Percentiles rank a stretch among this genome's conserved stretches.
Conservation (phyloP, 2,113 vertebrate species). For the Malurus alboscapulatus region DNA sequence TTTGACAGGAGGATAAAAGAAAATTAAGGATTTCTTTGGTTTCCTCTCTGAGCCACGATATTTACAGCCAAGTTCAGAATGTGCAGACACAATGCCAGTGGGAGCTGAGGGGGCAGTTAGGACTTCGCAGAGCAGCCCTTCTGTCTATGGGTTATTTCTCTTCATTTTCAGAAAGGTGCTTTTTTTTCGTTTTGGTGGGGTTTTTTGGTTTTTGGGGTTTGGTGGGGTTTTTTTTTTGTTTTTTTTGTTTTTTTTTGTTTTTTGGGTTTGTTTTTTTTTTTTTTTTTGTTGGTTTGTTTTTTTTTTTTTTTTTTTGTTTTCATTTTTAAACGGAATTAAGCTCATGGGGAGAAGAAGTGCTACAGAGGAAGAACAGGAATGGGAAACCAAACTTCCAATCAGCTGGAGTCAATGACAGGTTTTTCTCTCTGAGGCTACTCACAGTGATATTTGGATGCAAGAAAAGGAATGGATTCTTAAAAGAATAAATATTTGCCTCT, state of each 20-base stretch:
- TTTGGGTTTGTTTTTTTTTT: neutral
- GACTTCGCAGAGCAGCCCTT: neutral
- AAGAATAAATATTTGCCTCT: neutral
- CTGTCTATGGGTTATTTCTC: neutral
- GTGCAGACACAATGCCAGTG: neutral
- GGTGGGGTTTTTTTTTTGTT: neutral
- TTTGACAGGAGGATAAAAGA: neutral
- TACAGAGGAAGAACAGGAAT: neutral
- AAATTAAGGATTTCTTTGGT: neutral
- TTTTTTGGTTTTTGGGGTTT: too few species aligned
- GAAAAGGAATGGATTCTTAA: neutral
- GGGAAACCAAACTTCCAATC: neutral
- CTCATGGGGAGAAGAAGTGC: neutral
- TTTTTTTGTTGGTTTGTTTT: neutral
- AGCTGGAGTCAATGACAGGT: neutral
- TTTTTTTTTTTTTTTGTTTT: neutral
- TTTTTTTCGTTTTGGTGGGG: fast-evolving
- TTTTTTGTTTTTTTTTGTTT: neutral
- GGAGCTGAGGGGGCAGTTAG: neutral
- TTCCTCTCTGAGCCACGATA: neutral
- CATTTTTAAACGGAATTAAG: neutral
- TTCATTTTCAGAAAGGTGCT: neutral
- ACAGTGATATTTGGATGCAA: neutral
- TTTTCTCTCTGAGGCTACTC: neutral
- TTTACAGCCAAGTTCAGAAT: neutral